Conservation (phyloP, 2,888 invertebrate genomes). For the Monopis laevigella region DNA sequence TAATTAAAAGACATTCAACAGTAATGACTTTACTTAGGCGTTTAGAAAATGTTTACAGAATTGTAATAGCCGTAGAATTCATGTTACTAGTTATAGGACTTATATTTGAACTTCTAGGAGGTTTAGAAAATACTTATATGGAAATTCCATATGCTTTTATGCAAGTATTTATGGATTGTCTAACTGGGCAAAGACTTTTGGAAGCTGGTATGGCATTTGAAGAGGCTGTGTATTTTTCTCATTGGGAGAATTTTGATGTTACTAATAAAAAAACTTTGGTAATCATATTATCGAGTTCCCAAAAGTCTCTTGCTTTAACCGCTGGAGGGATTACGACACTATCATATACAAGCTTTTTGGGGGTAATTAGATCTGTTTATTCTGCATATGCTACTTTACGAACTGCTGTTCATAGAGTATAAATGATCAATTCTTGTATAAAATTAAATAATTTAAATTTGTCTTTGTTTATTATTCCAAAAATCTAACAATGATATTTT, state of each 20-base stretch:
- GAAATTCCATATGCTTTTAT: slow-evolving; percentile 33
- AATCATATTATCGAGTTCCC: slow-evolving; percentile 28
- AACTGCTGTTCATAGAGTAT: background rate
- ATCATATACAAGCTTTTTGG: slow-evolving; percentile 26
- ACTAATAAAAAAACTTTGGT: slow-evolving; percentile 28
- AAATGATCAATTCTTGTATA: too few relatives aligned
- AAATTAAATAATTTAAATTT: too few relatives aligned
- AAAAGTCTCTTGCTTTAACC: slow-evolving; percentile 27
- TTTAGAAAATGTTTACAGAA: slow-evolving; percentile 29
- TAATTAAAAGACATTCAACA: slow-evolving; percentile 28
- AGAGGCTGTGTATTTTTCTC: slow-evolving; percentile 28
- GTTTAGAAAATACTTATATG: slow-evolving; percentile 35
- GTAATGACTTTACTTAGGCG: slow-evolving; percentile 26
- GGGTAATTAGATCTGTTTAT: slow-evolving; percentile 27
- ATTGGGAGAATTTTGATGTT: slow-evolving; percentile 30
- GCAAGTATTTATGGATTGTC: slow-evolving; percentile 32
- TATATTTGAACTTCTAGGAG: slow-evolving; percentile 35
- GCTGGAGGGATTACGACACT: slow-evolving; percentile 29
- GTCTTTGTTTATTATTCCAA: too few relatives aligned
- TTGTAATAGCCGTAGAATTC: slow-evolving; percentile 33
- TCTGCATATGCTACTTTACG: slow-evolving; percentile 31
- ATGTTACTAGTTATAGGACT: slow-evolving; percentile 28
- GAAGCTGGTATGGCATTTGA: slow-evolving; percentile 28
- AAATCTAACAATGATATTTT: too few relatives aligned
- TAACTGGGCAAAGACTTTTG: slow-evolving; percentile 29